Evolutionary conservation across 2,888 invertebrate genomes (phyloP), one percentile per base, ranked within the genome.

Genomic region (Parochlus steinenii): DNA sequence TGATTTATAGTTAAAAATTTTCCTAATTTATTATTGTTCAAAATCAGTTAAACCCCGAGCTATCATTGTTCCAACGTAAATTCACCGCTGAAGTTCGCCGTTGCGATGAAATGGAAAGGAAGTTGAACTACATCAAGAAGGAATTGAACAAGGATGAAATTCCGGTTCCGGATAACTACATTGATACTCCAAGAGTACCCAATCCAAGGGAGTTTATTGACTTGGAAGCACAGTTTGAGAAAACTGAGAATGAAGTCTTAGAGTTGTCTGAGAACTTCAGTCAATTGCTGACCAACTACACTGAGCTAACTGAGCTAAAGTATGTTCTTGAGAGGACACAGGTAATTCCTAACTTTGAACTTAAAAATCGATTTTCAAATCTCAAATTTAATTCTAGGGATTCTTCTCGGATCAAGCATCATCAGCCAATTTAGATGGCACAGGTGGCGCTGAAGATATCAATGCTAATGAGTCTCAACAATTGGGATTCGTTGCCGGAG

Each of bases 221-320:
- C 40, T 50, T 59, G 14, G 56, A 85, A 73, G 82, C 85, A 1
- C 86, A 89, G 46, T 71, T 95, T 54, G 95, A 97, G 58, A 90
- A 92, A 62, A 81, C 90, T 15, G 95, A 97, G 58, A 82, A 83
- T 45, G 95, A 97, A 58, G 77, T 97, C 44, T 68, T 85, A 35
- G 93, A 95, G 61, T 68, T 97, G 42, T 87, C 89, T 40, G 80
- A 82, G 50, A 95, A 92, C 55, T 86, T 87, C 6, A 81, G 90
- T 40, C 89, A 85, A 50, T 57, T 95, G 48, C 86, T 89, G 60
- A 79, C 81, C 46, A 95, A 93, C 58, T 92, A 69, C 54, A 63
- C 87, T 44, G 93, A 95, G 55, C 65, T 97, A 49, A 85, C 81
- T 1, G 95, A 97, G 58, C 58, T 97, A 47, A 77, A 71, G 44